Evolutionary conservation across 2,113 vertebrate species (phyloP), one percentile per base, ranked within the genome.

Genomic region (Phalacrocorax carbo): DNA sequence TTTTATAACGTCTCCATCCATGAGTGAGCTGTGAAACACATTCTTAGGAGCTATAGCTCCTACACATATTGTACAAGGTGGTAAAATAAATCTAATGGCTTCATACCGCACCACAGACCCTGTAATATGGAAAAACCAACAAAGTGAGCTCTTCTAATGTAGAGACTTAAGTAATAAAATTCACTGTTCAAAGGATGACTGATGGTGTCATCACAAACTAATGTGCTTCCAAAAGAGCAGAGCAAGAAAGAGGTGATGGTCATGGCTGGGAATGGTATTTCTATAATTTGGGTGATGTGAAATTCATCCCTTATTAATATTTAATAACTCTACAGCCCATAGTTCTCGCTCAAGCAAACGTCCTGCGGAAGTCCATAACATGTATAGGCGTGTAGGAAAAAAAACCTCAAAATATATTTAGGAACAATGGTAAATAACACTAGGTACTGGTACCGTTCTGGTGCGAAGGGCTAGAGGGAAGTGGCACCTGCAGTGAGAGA

Each of bases 1-100:
- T 98, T 98, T 98, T 95, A 94, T 92, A 97, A 96, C 3, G 2
- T 94, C 89, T 95, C 93, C 86, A 77, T 93, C 84, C 78, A 97
- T 88, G 77, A 80, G 82, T 78, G 79, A 94, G 91, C 95, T 96
- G 58, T 66, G 75, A 96, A 94, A 92, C 52, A 22, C 14, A 5
- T 92, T 91, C 57, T 90, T 61, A 49, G 15, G 73, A 96, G 42
- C 69, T 30, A 22, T 52, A 78, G 81, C 58, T 85, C 79, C 93
- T 88, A 57, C 83, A 78, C 26, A 58, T 69, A 78, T 71, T 96
- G 51, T 77, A 54, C 72, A 36, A 78, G 46, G 46, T 61, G 61
- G 34, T 49, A 83, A 83, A 93, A 94, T 49, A 96, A 82, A 86
- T 89, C n/a, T 68, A 71, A 86, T 32, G 48, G 61, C 52, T 90